These are phyloP conservation scores for Crotophaga sulcirostris DNA, from an alignment of 2,113 vertebrate genomes.

Conservation along the genomic window DNA sequence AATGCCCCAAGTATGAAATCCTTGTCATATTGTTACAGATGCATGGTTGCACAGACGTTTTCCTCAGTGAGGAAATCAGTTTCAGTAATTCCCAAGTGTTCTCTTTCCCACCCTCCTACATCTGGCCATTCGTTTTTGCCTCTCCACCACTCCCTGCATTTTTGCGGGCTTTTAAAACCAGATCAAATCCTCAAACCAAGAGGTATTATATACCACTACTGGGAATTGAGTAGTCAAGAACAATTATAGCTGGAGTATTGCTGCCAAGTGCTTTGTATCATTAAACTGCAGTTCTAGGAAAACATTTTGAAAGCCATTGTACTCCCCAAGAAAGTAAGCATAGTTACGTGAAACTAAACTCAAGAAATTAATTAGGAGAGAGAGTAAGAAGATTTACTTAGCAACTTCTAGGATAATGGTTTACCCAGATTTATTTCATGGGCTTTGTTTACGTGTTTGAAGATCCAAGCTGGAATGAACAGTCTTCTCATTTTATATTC, in stretches of 20 bases:
- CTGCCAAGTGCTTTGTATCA: constrained; percentile 57
- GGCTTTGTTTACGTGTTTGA: not conserved
- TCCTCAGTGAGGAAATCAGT: not conserved
- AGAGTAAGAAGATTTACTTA: not conserved
- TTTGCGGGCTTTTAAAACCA: constrained; percentile 53
- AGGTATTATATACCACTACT: constrained; percentile 17
- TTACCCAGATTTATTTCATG: not conserved
- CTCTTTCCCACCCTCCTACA: not conserved
- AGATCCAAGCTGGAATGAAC: not conserved
- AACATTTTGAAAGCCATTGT: constrained; percentile 47
- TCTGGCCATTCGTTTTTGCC: constrained; percentile 24
- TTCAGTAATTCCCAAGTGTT: not conserved
- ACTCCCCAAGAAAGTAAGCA: not conserved
- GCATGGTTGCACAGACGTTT: not conserved
- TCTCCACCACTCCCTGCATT: not conserved
- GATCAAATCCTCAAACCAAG: constrained; percentile 38
- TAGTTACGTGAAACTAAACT: constrained; percentile 14
- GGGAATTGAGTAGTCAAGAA: not conserved
- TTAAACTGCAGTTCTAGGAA: constrained; percentile 50
- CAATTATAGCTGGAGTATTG: constrained; percentile 12
- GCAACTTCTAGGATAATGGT: not conserved
- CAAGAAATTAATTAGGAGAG: not conserved
- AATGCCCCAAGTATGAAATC: not conserved
- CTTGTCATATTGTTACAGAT: not conserved
- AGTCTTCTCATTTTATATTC: not conserved